These are phyloP conservation scores for Polydesmus complanatus DNA, from an alignment of 2,888 invertebrate species.

Conservation along the genomic window DNA sequence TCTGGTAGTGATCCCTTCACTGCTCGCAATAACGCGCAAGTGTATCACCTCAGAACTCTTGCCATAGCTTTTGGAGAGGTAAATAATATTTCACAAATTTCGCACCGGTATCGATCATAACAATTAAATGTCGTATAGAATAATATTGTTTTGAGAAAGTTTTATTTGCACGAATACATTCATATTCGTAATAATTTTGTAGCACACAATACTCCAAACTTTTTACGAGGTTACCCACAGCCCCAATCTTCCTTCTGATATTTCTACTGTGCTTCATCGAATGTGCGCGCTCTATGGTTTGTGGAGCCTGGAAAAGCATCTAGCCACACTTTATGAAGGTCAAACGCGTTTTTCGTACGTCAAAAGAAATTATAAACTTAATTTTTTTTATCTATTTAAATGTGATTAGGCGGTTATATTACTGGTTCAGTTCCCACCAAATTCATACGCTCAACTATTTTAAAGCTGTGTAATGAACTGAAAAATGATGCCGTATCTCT, in stretches of 20 bases:
- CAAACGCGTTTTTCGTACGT: constrained; percentile 13
- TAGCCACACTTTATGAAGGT: constrained; percentile 57
- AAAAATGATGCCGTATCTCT: constrained; percentile 60
- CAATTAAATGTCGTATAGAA: neutral
- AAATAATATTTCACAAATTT: no score
- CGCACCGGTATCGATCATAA: neutral
- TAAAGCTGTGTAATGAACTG: constrained; percentile 52
- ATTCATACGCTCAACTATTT: constrained; percentile 49
- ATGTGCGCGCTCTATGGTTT: constrained; percentile 31
- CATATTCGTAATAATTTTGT: no score
- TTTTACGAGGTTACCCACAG: constrained; percentile 27
- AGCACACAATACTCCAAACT: constrained; percentile 29
- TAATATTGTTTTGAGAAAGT: neutral
- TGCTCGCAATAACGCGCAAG: constrained; percentile 71
- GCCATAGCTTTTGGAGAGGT: constrained; percentile 73
- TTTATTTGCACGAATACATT: no score
- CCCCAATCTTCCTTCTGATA: constrained; percentile 25
- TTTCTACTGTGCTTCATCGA: constrained; percentile 28
- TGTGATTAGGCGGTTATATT: constrained; percentile 46
- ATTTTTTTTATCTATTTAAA: no score
- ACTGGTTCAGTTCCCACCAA: constrained; percentile 41
- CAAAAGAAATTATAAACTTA: no score
- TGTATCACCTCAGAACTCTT: constrained; percentile 62
- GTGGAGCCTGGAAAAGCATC: constrained; percentile 47
- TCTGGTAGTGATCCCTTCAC: constrained; percentile 46